Evolutionary conservation across 2,797 vertebrate species (phyloP).

Genomic region (Arnoldichthys spilopterus): DNA sequence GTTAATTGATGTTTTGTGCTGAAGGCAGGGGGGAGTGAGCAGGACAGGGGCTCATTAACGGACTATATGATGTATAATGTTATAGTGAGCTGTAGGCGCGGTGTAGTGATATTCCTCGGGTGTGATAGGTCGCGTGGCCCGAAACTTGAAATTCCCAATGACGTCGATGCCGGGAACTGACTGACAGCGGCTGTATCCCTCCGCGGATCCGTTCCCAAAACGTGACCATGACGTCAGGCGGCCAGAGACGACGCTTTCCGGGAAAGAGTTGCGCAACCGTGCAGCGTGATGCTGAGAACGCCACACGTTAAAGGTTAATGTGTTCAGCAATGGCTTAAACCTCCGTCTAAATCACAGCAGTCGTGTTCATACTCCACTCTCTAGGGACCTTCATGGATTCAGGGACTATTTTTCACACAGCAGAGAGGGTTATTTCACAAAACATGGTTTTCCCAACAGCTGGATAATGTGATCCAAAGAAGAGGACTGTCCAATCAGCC

Average conservation of each 20-base stretch:
- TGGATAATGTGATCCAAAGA: not conserved
- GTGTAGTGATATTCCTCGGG: not conserved
- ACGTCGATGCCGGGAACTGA: constrained; percentile 76
- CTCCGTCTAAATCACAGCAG: too few species aligned
- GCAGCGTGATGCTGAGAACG: too few species aligned
- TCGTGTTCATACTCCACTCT: too few species aligned
- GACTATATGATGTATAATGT: too few species aligned
- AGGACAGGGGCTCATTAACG: too few species aligned
- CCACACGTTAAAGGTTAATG: too few species aligned
- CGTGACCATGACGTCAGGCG: not conserved
- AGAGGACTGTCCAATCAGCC: not conserved
- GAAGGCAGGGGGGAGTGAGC: too few species aligned
- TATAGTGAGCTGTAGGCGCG: too few species aligned
- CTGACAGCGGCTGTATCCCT: constrained; percentile 20
- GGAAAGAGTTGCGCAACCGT: not conserved
- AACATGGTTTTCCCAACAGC: not conserved
- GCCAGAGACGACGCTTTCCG: not conserved
- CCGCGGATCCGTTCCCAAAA: not conserved
- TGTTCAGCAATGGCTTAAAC: too few species aligned
- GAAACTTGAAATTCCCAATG: constrained; percentile 48
- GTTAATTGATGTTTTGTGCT: too few species aligned
- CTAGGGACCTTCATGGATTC: too few species aligned
- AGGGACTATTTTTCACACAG: not conserved
- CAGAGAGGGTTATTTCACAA: not conserved
- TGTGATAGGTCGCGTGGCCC: not conserved